These are phyloP conservation scores for Labrus mixtus DNA, from an alignment of 2,113 vertebrate genomes.

Conservation along the genomic window DNA sequence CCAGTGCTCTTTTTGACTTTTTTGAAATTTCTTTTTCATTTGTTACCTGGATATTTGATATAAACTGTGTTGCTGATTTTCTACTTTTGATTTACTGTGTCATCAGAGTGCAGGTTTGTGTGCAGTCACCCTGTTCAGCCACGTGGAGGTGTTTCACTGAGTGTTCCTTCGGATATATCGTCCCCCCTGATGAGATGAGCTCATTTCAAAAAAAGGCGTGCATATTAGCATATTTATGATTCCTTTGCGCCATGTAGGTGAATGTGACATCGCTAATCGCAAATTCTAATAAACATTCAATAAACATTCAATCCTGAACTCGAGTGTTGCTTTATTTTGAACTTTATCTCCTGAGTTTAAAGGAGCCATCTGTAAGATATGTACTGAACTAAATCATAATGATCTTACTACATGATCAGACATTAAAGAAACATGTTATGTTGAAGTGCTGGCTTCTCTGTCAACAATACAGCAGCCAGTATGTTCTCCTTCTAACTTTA, in stretches of 20 bases:
- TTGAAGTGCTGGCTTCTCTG: no score
- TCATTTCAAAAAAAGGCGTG: slow-evolving; percentile 68
- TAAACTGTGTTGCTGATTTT: slow-evolving; percentile 60
- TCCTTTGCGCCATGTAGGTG: slow-evolving; percentile 80
- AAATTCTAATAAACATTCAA: slow-evolving; percentile 85
- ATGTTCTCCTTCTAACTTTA: no score
- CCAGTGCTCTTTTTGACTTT: slow-evolving; percentile 63
- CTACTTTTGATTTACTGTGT: slow-evolving; percentile 58
- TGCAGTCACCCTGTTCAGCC: slow-evolving; percentile 30
- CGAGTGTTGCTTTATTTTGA: not conserved
- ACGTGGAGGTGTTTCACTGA: slow-evolving; percentile 42
- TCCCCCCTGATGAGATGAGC: slow-evolving; percentile 61
- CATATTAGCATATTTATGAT: slow-evolving; percentile 81
- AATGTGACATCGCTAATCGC: slow-evolving; percentile 80
- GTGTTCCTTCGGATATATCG: slow-evolving; percentile 54
- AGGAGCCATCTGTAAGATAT: no score
- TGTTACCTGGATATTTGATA: slow-evolving; percentile 73
- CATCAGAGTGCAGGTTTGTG: slow-evolving; percentile 27
- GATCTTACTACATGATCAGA: no score
- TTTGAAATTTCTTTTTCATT: slow-evolving; percentile 64
- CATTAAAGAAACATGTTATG: no score
- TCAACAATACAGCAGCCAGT: no score
- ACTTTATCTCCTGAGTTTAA: not conserved
- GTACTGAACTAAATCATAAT: no score
- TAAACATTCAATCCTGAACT: slow-evolving; percentile 77